phyloP scores from a whole-genome alignment of 1,140 invertebrate species.

The Hyles vespertilio region DNA sequence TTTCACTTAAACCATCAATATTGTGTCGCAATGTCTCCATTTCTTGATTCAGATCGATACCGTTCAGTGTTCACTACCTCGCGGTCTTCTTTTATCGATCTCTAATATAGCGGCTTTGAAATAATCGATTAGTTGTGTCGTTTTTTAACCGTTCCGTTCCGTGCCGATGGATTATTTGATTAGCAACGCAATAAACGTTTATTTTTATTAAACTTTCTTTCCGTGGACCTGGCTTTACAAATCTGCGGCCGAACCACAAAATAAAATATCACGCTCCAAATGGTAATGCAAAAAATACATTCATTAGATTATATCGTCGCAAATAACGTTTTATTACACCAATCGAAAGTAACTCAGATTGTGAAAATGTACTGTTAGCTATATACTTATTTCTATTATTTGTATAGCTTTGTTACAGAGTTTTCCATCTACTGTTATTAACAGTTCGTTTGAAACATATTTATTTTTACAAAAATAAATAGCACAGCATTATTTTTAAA shows the following conservation, averaged over 20 bases:
- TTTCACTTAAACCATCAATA: slow-evolving; percentile 44
- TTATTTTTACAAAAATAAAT: too few relatives aligned
- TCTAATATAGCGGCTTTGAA: slow-evolving; percentile 14
- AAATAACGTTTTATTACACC: too few relatives aligned
- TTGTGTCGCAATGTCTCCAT: slow-evolving; percentile 21
- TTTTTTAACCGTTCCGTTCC: slow-evolving; percentile 17
- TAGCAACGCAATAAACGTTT: slow-evolving; percentile 20
- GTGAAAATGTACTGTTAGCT: too few relatives aligned
- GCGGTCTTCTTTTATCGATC: slow-evolving; percentile 14
- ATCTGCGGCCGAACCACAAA: slow-evolving; percentile 2
- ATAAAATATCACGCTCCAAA: slow-evolving; percentile 1
- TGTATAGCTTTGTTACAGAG: too few relatives aligned
- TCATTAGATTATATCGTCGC: too few relatives aligned
- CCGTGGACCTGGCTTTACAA: neutral
- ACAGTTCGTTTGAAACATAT: too few relatives aligned
- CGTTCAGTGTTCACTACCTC: slow-evolving; percentile 38
- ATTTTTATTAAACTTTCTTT: slow-evolving; percentile 14
- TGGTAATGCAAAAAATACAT: neutral
- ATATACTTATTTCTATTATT: too few relatives aligned
- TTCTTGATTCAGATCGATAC: slow-evolving; percentile 29
- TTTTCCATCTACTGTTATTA: too few relatives aligned
- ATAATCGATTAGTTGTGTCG: slow-evolving; percentile 7
- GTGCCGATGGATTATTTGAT: slow-evolving; percentile 20
- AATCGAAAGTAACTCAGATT: too few relatives aligned
- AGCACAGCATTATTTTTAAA: too few relatives aligned